Evolutionary conservation across 2,113 vertebrate species (phyloP), one percentile per base, ranked within the genome.

Genomic region (Tonatia bakeri): DNA sequence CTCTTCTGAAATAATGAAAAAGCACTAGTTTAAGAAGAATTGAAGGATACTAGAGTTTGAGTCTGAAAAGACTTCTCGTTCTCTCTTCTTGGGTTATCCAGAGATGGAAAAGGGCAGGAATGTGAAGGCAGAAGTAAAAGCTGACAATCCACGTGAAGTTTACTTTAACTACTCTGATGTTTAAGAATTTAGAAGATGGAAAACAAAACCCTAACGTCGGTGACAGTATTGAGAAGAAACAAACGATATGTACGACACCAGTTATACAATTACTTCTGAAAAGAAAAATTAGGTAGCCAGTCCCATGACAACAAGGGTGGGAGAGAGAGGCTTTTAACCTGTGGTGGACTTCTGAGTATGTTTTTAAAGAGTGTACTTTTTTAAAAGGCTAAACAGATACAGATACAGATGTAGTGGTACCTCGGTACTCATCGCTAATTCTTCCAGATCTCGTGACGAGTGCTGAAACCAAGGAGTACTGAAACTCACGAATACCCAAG

Each of bases 131-230:
- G 28, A 96, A 94, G 76, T 56, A 76, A 92, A 76, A 75, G 7
- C 24, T 47, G 43, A 79, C n/a, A 79, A 61, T 80, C 54, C 75
- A 1, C 22, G 81, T 50, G 75, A 79, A 84, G 24, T 85, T 82
- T 87, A 82, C 61, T 76, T 91, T 61, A 77, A 80, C 73, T 93
- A 73, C 20, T 59, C 28, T 88, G 16, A 80, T 43, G n/a, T 87
- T 90, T 92, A 89, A 82, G 86, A 88, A 40, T 59, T 47, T 36
- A 59, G 36, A 87, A 79, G 31, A 94, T 13, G 11, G 28, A 79
- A 87, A 96, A 95, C 38, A 87, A 92, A 94, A 73, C 26, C 20
- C 54, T 75, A 90, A 92, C 64, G 52, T 87, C 56, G 80, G 76
- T 33, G 65, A 69, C 26, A 77, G 8, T 36, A 90, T 77, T 75